Percentiles rank a stretch among this genome's conserved stretches.
These are phyloP conservation scores for Hybognathus amarus DNA, from an alignment of 2,797 vertebrate genomes.

Conservation along the genomic window DNA sequence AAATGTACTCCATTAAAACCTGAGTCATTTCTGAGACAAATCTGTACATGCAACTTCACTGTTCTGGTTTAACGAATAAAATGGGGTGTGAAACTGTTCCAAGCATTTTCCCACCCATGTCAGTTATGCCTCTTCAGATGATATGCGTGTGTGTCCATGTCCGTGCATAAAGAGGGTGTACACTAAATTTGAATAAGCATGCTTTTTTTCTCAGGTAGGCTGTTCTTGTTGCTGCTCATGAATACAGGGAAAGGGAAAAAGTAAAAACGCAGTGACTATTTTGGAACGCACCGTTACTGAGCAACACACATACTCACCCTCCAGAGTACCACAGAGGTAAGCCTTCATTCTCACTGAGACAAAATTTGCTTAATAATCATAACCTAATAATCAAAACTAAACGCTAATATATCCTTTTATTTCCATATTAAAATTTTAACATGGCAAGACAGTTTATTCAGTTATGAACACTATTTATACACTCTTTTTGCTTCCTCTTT, in stretches of 20 bases:
- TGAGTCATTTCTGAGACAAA: not conserved
- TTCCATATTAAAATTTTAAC: conserved; percentile 5
- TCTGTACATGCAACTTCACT: not conserved
- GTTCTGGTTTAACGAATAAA: not conserved
- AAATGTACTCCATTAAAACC: not conserved
- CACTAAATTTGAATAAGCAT: not conserved
- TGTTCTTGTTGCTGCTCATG: conserved; percentile 2
- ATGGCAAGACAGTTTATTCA: not conserved
- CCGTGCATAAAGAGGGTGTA: conserved; percentile 1
- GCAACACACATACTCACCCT: conserved; percentile 1
- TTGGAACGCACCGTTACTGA: not conserved
- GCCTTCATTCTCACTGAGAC: conserved; percentile 2
- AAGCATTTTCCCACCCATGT: not conserved
- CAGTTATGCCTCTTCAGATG: not conserved
- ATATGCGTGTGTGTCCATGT: not conserved
- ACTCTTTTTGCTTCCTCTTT: not conserved
- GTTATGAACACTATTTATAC: conserved; percentile 1
- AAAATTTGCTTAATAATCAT: conserved; percentile 9
- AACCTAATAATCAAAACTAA: conserved; percentile 23
- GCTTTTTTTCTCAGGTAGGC: not conserved
- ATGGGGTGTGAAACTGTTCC: not conserved
- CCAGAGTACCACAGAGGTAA: conserved; percentile 17
- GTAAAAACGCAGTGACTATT: conserved; percentile 25
- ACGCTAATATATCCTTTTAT: conserved; percentile 2
- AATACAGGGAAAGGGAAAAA: conserved; percentile 1